Conservation (phyloP, 2,113 vertebrate genomes). For the Aegotheles bennettii region DNA sequence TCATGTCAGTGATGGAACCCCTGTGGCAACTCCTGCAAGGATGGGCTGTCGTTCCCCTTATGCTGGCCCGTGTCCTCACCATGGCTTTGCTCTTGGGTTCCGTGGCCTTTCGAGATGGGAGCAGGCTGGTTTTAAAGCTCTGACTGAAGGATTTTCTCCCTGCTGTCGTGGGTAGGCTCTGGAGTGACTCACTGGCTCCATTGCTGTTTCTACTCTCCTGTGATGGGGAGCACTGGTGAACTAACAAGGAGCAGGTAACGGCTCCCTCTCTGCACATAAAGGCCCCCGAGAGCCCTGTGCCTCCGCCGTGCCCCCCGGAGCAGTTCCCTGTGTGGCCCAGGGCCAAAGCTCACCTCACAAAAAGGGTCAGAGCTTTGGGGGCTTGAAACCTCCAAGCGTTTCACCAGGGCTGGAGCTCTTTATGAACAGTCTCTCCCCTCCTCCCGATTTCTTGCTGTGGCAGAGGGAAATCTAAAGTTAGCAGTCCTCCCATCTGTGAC, state of each 20-base stretch:
- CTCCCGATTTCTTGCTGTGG: background rate
- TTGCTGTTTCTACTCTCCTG: background rate
- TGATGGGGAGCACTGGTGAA: background rate
- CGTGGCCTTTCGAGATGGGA: accelerated
- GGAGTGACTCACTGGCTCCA: background rate
- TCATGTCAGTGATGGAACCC: background rate
- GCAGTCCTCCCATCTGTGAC: slow-evolving; percentile 57
- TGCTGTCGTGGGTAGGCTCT: background rate
- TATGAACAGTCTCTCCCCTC: slow-evolving; percentile 12
- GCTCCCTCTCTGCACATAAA: background rate
- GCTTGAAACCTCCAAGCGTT: background rate
- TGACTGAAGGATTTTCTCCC: background rate
- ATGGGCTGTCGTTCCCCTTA: accelerated
- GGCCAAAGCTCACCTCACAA: background rate
- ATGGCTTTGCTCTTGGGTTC: background rate
- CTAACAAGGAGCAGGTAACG: background rate
- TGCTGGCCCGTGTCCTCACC: accelerated
- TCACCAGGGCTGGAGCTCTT: background rate
- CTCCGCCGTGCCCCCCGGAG: background rate
- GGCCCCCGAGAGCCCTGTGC: background rate
- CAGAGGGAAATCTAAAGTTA: slow-evolving; percentile 58
- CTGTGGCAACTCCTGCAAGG: accelerated
- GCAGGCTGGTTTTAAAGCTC: background rate
- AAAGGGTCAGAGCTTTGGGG: background rate
- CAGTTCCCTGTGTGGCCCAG: accelerated